Evolutionary conservation across 92 coral and sea anemone species (phyloP).

Genomic region (Plumapathes pennacea): DNA sequence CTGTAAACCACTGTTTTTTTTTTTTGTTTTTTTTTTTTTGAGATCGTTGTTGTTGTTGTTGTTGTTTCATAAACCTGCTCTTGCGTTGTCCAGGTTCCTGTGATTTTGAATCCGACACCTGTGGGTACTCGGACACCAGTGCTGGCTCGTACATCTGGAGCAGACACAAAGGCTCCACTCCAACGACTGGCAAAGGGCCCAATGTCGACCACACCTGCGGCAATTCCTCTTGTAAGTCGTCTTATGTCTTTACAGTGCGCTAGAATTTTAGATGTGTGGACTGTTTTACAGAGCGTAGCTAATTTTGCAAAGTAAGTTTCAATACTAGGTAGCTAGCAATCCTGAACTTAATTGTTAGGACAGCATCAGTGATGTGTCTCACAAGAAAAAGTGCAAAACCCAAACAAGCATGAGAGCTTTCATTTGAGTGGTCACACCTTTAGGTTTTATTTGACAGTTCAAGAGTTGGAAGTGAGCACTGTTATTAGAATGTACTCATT

Average conservation of each 20-base stretch:
- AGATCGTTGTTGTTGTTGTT: not conserved
- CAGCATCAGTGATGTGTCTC: too few relatives aligned
- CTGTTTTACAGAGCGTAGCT: too few relatives aligned
- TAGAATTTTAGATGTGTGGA: too few relatives aligned
- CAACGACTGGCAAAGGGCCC: conserved; percentile 82
- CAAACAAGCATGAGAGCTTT: too few relatives aligned
- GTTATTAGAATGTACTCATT: too few relatives aligned
- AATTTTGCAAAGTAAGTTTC: too few relatives aligned
- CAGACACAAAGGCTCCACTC: conserved; percentile 79
- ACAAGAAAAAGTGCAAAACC: too few relatives aligned
- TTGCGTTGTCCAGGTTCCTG: conserved; percentile 86
- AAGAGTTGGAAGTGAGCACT: too few relatives aligned
- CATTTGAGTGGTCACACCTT: too few relatives aligned
- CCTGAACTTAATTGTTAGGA: too few relatives aligned
- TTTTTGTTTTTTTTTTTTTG: not conserved
- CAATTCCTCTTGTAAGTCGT: conserved; percentile 72
- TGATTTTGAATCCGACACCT: conserved; percentile 75
- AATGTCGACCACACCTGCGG: conserved; percentile 93
- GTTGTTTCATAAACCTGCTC: not conserved
- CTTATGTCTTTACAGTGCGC: not conserved
- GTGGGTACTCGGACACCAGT: conserved; percentile 86
- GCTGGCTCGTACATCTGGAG: conserved; percentile 77
- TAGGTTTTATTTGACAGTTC: too few relatives aligned
- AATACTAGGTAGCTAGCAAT: too few relatives aligned
- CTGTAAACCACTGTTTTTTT: not conserved